Base-by-base conservation (phyloP, 2,113 vertebrate species). In the Puntigrus tetrazona region DNA sequence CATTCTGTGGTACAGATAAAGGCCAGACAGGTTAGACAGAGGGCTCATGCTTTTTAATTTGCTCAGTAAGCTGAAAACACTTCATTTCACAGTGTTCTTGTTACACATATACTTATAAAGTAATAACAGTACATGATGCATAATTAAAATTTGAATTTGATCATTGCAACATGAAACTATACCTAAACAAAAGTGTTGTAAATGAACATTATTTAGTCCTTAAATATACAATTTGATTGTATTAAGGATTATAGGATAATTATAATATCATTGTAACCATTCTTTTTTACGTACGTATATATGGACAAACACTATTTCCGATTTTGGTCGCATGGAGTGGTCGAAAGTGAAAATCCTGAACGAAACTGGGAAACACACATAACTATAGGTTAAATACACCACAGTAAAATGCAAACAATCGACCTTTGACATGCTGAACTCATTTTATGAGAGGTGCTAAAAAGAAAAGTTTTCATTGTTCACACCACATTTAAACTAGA, bases 261-360 rank as follows among this genome's bases (percentile, higher is more conserved):
- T n/a, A n/a, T n/a, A n/a, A n/a, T n/a, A n/a, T n/a, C n/a, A 55
- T 7, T 55, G 20, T 57, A n/a, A n/a, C 20, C 52, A 3, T n/a
- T 9, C 34, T 29, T 9, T 61, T 4, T 55, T 38, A 92, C 94
- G 94, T 86, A 94, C 94, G 85, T 85, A 77, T 18, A 95, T 18
- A 80, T 87, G 84, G 55, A 94, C 34, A 0, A 78, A 3, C 45
- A 93, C 11, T 0, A 0, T 0, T 1, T 73, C 77, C 0, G 76
- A 14, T 4, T 69, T 4, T 29, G 94, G 94, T 47, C 89, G 91
- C 88, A 94, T 90, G 36, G 75, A 86, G 8, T 94, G 93, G 82
- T 95, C 91, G n/a, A 95, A 89, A 63, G 91, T 90, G 82, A 94
- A 95, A 36, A 95, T 90, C 85, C 94, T 91, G 91, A 89, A 94